Evolutionary conservation across 1,140 invertebrate species (phyloP).

Genomic region (Heterodera schachtii): DNA sequence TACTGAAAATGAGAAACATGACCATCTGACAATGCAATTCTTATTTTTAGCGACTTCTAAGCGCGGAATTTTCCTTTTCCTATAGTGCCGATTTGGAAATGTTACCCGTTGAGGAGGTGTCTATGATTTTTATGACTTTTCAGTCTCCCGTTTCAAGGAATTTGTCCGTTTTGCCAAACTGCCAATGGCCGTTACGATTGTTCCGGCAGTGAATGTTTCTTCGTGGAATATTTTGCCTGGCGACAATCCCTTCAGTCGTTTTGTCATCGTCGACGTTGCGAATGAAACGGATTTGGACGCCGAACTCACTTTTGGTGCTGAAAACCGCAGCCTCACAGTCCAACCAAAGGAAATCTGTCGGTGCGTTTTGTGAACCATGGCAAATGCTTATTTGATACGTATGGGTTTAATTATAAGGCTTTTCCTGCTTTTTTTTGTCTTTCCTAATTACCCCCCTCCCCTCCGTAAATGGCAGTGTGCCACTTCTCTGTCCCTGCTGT

Average conservation of each 20-base stretch:
- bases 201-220: slow-evolving; percentile 60
- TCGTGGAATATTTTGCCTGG: slow-evolving; percentile 63
- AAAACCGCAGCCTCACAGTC: slow-evolving; percentile 50
- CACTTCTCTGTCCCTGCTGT: slow-evolving; percentile 62
- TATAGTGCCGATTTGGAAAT: slow-evolving; percentile 58
- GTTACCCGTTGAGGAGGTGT: slow-evolving; percentile 30
- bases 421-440: slow-evolving; percentile 32
- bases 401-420: not conserved
- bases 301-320: slow-evolving; percentile 55
- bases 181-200: slow-evolving; percentile 59
- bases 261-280: slow-evolving; percentile 61
- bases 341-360: slow-evolving; percentile 62
- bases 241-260: slow-evolving; percentile 53
- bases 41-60: slow-evolving; percentile 55
- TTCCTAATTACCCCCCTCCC: slow-evolving; percentile 17
- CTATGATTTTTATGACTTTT: not conserved
- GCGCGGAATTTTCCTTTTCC: slow-evolving; percentile 54
- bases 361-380: slow-evolving; percentile 31
- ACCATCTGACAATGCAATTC: no score
- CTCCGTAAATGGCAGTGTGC: slow-evolving; percentile 47
- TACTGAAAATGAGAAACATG: not conserved
- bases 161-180: slow-evolving; percentile 51
- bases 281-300: slow-evolving; percentile 63
- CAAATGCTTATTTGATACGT: no score
- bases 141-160: slow-evolving; percentile 27